Conservation (phyloP, 2,797 vertebrate genomes). For the Tragopan temminckii region DNA sequence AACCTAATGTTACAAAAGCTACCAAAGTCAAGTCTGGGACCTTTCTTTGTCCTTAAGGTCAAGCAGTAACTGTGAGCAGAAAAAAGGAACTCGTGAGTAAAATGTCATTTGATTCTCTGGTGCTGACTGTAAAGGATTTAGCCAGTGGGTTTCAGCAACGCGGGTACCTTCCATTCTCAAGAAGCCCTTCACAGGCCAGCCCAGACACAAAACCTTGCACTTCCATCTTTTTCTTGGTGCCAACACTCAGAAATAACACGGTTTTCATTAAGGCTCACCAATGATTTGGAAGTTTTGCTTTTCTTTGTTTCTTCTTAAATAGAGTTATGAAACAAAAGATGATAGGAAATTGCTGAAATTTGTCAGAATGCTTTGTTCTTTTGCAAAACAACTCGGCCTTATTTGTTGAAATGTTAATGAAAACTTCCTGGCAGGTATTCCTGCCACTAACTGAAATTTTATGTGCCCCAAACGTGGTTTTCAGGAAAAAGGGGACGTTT, state of each 20-base stretch:
- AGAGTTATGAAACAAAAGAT: slow-evolving; percentile 60
- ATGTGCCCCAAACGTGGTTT: slow-evolving; percentile 19
- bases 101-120: not conserved
- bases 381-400: not conserved
- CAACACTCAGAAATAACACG: not conserved
- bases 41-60: no score
- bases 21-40: no score
- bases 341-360: slow-evolving; percentile 39
- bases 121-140: not conserved
- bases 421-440: slow-evolving; percentile 60
- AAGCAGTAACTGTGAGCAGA: not conserved
- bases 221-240: not conserved
- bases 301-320: slow-evolving; percentile 49
- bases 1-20: no score
- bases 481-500: not conserved
- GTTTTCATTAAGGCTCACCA: not conserved
- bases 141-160: not conserved
- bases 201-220: not conserved
- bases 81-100: not conserved
- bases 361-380: slow-evolving; percentile 53
- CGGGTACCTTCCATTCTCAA: fast-evolving
- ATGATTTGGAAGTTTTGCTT: slow-evolving; percentile 35
- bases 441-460: slow-evolving; percentile 17
- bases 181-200: not conserved
- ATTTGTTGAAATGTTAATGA: slow-evolving; percentile 35